phyloP scores from a whole-genome alignment of 2,797 vertebrate species.

The Vireo griseus region DNA sequence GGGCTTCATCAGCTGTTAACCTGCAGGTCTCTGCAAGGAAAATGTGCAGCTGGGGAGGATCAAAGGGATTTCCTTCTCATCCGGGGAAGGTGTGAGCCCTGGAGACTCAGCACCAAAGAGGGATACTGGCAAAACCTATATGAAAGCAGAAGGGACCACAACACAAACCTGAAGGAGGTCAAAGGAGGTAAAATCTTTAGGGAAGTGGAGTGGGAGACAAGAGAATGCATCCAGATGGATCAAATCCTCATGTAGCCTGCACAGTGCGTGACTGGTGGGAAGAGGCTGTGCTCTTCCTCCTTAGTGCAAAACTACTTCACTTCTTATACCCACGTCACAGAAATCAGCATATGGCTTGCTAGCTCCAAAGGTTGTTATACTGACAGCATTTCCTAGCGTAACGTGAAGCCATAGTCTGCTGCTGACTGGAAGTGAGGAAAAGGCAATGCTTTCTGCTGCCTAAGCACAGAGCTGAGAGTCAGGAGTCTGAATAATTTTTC shows the following conservation, averaged over 20 bases:
- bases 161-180: background rate
- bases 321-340: background rate
- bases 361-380: slow-evolving; percentile 20
- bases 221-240: background rate
- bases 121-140: background rate
- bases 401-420: slow-evolving; percentile 6
- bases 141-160: background rate
- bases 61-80: background rate
- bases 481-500: background rate
- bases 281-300: background rate
- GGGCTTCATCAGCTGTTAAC: background rate
- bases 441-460: background rate
- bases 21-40: background rate
- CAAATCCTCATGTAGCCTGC: background rate
- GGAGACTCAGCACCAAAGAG: background rate
- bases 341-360: slow-evolving; percentile 50
- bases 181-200: background rate
- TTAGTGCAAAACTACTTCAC: background rate
- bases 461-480: background rate
- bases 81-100: background rate
- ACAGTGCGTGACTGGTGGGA: background rate
- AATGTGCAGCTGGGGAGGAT: background rate
- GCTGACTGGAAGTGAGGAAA: background rate
- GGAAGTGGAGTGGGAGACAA: background rate
- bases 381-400: slow-evolving; percentile 18